These are phyloP conservation scores for Cyanistes caeruleus DNA, from an alignment of 2,113 vertebrate species.

Conservation along the genomic window DNA sequence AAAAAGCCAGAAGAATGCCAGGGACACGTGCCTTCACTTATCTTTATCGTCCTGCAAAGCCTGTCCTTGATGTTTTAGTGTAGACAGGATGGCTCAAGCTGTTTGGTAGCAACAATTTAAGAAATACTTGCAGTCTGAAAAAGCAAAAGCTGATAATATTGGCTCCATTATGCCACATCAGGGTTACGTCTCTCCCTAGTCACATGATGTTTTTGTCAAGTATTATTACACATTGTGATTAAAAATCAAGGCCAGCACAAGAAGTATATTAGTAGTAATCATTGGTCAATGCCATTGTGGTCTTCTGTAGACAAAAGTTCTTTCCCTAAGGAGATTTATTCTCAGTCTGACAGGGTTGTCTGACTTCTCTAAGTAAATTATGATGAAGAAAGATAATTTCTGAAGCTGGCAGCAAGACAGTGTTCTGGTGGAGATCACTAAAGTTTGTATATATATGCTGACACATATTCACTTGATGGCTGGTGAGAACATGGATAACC, in stretches of 20 bases:
- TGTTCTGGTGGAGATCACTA: not conserved
- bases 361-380: not conserved
- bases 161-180: not conserved
- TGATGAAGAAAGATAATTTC: not conserved
- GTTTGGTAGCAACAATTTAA: not conserved
- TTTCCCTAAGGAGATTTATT: not conserved
- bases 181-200: not conserved
- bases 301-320: not conserved
- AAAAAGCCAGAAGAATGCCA: not conserved
- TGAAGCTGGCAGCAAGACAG: not conserved
- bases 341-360: not conserved
- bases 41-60: not conserved
- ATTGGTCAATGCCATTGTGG: not conserved
- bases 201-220: not conserved
- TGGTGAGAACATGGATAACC: not conserved
- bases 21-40: not conserved
- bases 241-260: not conserved
- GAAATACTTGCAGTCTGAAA: not conserved
- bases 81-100: not conserved
- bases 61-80: rapidly evolving
- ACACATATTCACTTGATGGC: not conserved
- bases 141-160: not conserved
- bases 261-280: not conserved
- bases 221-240: not conserved
- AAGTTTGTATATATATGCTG: not conserved